Evolutionary conservation across 2,888 invertebrate species (phyloP).

Genomic region (Lissonota sp.): DNA sequence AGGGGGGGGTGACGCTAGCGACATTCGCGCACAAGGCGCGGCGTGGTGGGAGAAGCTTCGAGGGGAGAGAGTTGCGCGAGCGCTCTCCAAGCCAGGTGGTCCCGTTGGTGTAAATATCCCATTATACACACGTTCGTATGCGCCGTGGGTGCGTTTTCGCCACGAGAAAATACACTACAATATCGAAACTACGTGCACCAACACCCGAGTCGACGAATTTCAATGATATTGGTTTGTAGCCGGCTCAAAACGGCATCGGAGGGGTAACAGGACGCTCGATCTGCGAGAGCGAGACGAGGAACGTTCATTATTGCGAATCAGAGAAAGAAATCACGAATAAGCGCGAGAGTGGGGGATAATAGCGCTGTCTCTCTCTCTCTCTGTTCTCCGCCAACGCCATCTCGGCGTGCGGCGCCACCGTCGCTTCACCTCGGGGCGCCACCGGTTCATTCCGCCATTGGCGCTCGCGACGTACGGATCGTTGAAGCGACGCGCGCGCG

Average conservation of each 20-base stretch:
- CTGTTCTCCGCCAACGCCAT: no score
- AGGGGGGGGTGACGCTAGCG: neutral
- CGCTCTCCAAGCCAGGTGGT: slow-evolving; percentile 76
- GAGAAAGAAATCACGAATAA: no score
- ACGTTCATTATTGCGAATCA: no score
- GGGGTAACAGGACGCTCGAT: no score
- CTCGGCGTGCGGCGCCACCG: slow-evolving; percentile 77
- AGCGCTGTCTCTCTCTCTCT: no score
- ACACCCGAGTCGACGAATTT: slow-evolving; percentile 22
- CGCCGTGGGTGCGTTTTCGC: slow-evolving; percentile 55
- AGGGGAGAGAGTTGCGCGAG: slow-evolving; percentile 51
- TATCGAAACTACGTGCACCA: slow-evolving; percentile 5
- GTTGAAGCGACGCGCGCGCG: slow-evolving; percentile 61
- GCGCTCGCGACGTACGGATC: slow-evolving; percentile 77
- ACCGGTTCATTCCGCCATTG: slow-evolving; percentile 80
- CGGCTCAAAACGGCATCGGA: slow-evolving; percentile 7
- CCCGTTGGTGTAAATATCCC: slow-evolving; percentile 79
- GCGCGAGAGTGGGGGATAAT: no score
- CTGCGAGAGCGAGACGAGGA: neutral
- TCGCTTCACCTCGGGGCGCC: slow-evolving; percentile 76
- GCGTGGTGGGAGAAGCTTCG: slow-evolving; percentile 12
- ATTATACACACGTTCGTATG: slow-evolving; percentile 71
- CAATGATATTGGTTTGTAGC: slow-evolving; percentile 32
- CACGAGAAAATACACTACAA: slow-evolving; percentile 11
- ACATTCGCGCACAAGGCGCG: neutral